Evolutionary conservation across 2,113 vertebrate genomes (phyloP).

Genomic region (Phasianus colchicus): DNA sequence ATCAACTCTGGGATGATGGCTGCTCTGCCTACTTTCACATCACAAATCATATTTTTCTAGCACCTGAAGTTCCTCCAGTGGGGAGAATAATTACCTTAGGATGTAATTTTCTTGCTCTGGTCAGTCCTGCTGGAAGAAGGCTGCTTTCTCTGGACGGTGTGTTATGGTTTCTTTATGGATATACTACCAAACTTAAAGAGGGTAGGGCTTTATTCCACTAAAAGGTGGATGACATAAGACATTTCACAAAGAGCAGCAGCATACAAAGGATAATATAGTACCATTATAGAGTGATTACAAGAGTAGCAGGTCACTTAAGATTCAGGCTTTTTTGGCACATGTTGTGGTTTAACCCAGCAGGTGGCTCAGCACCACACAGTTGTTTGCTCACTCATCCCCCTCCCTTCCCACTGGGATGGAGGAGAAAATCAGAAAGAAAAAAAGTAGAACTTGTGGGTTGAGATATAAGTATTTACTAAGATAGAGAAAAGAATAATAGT

Average conservation of each 20-base stretch:
- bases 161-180: background rate
- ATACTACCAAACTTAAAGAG: background rate
- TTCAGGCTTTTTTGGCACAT: background rate
- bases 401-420: no score
- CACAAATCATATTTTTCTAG: background rate
- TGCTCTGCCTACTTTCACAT: background rate
- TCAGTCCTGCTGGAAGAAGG: background rate
- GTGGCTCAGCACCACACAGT: no score
- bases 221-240: accelerated
- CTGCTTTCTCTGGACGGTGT: background rate
- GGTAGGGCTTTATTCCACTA: background rate
- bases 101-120: background rate
- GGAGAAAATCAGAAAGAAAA: no score
- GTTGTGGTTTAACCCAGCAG: no score
- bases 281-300: background rate
- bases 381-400: no score
- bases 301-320: background rate
- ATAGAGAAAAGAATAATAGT: no score
- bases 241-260: background rate
- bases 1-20: background rate
- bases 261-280: background rate
- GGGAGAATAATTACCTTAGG: background rate
- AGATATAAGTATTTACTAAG: no score
- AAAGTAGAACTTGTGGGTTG: no score
- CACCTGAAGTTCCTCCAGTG: background rate